These are phyloP conservation scores for Etheostoma cragini DNA, from an alignment of 2,113 vertebrate species.

Conservation along the genomic window DNA sequence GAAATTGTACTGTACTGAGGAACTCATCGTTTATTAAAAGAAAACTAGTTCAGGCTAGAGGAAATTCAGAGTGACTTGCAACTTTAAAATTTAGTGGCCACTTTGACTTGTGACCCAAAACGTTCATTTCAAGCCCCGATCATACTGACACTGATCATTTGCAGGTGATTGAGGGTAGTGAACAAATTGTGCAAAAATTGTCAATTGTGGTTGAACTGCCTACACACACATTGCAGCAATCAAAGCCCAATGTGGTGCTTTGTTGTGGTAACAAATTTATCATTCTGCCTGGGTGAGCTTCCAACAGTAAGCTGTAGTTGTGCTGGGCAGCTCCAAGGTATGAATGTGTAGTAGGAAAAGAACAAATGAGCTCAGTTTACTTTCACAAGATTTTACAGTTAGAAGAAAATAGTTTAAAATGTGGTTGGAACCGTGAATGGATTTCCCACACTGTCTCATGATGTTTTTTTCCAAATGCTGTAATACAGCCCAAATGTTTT, in stretches of 20 bases:
- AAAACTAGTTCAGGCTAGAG: background rate
- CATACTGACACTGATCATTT: constrained; percentile 40
- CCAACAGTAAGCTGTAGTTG: background rate
- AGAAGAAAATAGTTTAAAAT: constrained; percentile 33
- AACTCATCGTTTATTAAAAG: background rate
- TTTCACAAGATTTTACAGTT: constrained; percentile 32
- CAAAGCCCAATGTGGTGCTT: constrained; percentile 54
- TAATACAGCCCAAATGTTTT: constrained; percentile 54
- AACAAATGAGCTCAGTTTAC: constrained; percentile 29
- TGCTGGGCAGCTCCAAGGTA: constrained; percentile 18
- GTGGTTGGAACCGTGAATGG: constrained; percentile 23
- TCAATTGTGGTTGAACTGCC: constrained; percentile 8
- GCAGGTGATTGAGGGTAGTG: constrained; percentile 40
- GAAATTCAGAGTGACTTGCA: constrained; percentile 37
- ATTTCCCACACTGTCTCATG: constrained; percentile 32
- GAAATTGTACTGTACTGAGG: background rate
- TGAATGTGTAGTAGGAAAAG: constrained; percentile 41
- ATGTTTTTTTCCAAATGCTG: constrained; percentile 36
- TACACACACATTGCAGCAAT: constrained; percentile 33
- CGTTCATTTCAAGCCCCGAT: constrained; percentile 20
- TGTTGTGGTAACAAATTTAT: constrained; percentile 55
- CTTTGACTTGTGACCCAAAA: constrained; percentile 47
- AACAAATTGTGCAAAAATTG: constrained; percentile 36
- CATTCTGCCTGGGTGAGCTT: constrained; percentile 18
- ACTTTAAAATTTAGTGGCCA: constrained; percentile 27